These are phyloP conservation scores for Allolobophora icterica DNA, from an alignment of 2,888 invertebrate genomes.

Conservation along the genomic window DNA sequence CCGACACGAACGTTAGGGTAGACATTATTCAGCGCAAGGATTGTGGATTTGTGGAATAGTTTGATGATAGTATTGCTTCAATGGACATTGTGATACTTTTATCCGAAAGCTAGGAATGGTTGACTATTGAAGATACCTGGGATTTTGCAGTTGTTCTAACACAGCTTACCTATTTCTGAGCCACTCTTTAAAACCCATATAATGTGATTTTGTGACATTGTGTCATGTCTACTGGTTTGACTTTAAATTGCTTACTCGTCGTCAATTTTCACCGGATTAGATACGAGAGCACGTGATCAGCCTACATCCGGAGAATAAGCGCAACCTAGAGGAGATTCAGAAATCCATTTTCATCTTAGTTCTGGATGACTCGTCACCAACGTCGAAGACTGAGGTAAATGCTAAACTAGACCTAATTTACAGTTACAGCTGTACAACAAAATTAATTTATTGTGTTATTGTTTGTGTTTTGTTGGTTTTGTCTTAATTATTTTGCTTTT, in stretches of 20 bases:
- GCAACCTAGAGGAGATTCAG: conserved; percentile 48
- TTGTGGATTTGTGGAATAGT: too few relatives aligned
- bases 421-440: too few relatives aligned
- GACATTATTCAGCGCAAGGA: too few relatives aligned
- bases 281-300: conserved; percentile 47
- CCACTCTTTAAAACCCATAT: neutral
- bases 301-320: conserved; percentile 45
- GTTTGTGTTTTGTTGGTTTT: neutral
- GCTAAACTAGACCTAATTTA: too few relatives aligned
- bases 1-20: too few relatives aligned
- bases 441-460: neutral
- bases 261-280: conserved; percentile 39
- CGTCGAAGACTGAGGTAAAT: neutral
- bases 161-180: neutral
- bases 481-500: neutral
- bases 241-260: neutral
- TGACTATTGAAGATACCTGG: neutral
- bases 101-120: too few relatives aligned
- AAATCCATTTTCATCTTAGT: conserved; percentile 47
- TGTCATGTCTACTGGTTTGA: neutral
- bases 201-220: neutral
- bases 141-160: neutral
- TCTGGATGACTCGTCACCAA: conserved; percentile 33
- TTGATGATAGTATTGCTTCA: too few relatives aligned
- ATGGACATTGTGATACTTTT: too few relatives aligned